Evolutionary conservation across 2,888 invertebrate species (phyloP).

Genomic region (Orthosia incerta): DNA sequence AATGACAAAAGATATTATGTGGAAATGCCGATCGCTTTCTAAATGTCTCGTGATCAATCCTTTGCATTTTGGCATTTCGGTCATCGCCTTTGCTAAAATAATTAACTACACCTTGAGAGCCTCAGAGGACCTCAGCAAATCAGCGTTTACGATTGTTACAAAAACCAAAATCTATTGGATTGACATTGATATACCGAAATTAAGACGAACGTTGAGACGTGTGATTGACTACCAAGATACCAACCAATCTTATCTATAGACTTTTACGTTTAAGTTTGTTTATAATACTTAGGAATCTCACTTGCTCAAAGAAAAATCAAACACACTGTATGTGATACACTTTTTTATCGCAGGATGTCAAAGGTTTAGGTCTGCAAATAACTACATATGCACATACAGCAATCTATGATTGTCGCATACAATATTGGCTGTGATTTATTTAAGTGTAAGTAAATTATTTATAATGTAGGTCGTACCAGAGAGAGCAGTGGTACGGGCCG

Average conservation of each 20-base stretch:
- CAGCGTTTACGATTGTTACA: too few species aligned
- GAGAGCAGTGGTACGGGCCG: too few species aligned
- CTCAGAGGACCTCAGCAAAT: too few species aligned
- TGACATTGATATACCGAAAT: too few species aligned
- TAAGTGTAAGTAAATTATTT: not conserved
- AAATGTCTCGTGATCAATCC: too few species aligned
- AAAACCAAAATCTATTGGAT: too few species aligned
- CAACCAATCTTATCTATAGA: not conserved
- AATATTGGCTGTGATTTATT: constrained; percentile 6
- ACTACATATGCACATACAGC: not conserved
- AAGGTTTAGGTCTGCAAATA: constrained; percentile 15
- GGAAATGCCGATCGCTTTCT: too few species aligned
- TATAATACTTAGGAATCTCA: not conserved
- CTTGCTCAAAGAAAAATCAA: not conserved
- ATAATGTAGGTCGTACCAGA: constrained; percentile 9
- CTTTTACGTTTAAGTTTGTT: not conserved
- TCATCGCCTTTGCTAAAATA: too few species aligned
- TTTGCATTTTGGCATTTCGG: too few species aligned
- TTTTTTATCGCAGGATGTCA: constrained; percentile 37
- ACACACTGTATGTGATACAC: constrained; percentile 30
- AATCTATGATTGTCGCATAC: constrained; percentile 25
- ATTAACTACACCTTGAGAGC: too few species aligned
- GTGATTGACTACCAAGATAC: not conserved
- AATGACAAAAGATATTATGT: too few species aligned
- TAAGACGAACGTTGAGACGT: too few species aligned